Base-by-base conservation (phyloP, 2,888 invertebrate genomes). In the Meteorus cinctellus region DNA sequence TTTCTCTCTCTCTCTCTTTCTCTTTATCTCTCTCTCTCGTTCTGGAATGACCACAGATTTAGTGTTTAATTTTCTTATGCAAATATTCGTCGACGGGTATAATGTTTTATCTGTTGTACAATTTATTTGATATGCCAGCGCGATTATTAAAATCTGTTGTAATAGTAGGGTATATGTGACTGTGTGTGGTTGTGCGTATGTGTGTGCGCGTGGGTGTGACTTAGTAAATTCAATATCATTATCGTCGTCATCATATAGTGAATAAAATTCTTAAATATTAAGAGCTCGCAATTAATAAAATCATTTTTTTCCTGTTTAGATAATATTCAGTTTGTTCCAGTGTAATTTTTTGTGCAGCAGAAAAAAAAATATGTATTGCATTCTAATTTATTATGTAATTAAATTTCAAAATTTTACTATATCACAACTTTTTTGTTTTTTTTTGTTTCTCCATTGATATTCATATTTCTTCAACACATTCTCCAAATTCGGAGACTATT, bases 101-200 rank as follows among this genome's bases (percentile, higher is more conserved):
- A 63, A 63, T 65, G n/a, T 65, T 65, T 36, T 41, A 65, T 63
- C 34, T 63, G 65, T 41, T 65, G 65, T 65, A 65, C 65, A 65
- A 65, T 65, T 65, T 65, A 36, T 65, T 65, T 19, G 34, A n/a
- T 65, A 34, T 36, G 65, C 65, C 41, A 62, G 62, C 62, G 29
- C 62, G 62, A 62, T 62, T 27, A 62, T 65, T 19, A 36, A 62
- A 55, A 41, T 36, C 34, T 65, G 65, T 41, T 34, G 24, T 65
- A 55, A 55, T 55, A 55, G 55, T 55, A 55, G 55, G 19, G n/a
- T 63, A 19, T 29, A 34, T 63, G 63, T 63, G 12, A 63, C 34
- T 16, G 63, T 63, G 24, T 29, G n/a, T 27, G 62, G 14, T 19
- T 55, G 19, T 55, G 3, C 55, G 55, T 55, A 19, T 55, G 8